These are phyloP conservation scores for Oscheius sp. DNA, from an alignment of 1,140 invertebrate genomes.

Conservation along the genomic window DNA sequence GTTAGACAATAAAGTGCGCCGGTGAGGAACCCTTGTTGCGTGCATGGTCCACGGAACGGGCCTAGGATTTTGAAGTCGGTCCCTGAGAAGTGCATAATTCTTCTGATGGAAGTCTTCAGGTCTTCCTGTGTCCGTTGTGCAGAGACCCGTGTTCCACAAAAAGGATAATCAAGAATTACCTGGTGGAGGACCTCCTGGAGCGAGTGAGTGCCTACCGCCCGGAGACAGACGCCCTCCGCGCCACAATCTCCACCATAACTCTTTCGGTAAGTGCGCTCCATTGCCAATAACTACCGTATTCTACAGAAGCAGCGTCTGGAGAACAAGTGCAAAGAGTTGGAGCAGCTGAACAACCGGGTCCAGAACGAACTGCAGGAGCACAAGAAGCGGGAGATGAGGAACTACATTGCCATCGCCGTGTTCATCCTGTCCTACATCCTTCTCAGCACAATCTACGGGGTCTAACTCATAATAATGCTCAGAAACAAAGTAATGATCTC, in stretches of 20 bases:
- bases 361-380: not conserved
- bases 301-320: not conserved
- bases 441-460: not conserved
- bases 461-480: too few relatives aligned
- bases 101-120: too few relatives aligned
- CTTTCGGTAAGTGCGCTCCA: not conserved
- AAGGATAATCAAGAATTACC: not conserved
- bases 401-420: not conserved
- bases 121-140: not conserved
- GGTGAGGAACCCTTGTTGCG: too few relatives aligned
- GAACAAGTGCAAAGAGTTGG: not conserved
- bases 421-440: constrained; percentile 4
- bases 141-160: not conserved
- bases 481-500: too few relatives aligned
- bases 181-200: not conserved
- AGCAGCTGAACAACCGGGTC: not conserved
- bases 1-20: too few relatives aligned
- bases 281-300: not conserved
- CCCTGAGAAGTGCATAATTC: too few relatives aligned
- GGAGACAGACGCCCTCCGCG: not conserved
- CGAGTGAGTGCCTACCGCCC: not conserved
- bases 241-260: not conserved
- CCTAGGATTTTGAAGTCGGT: too few relatives aligned
- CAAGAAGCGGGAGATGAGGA: not conserved
- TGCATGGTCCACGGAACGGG: too few relatives aligned